Base-by-base conservation (phyloP, 2,888 invertebrate genomes). In the Megalurothrips usitatus region DNA sequence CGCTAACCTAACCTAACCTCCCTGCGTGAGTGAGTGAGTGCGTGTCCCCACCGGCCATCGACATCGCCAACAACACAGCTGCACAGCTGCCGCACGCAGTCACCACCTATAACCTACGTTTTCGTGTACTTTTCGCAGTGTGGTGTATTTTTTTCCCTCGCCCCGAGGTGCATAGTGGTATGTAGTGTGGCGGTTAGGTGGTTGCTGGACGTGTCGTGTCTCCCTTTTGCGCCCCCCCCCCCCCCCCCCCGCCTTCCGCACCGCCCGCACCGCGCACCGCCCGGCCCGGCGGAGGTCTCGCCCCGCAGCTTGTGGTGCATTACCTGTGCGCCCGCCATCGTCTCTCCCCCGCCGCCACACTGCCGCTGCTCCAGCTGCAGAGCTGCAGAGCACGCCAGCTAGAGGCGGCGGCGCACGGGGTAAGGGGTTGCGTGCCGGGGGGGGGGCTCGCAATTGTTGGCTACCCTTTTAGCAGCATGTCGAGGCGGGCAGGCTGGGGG, bases 111-210 rank as follows among this genome's bases (percentile, higher is more conserved):
- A 75, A 75, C 68, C 68, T 75, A 75, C 68, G 23, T 68, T 23
- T 75, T 58, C 14, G 58, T 58, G 34, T 43, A 43, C 17, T 58
- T 14, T 58, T 52, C 14, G 49, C 14, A 14, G 52, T 52, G 52
- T 52, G 49, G 10, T 43, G 6, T 43, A 43, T 58, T 58, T 58
- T 58, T 58, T 9, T 58, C 14, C 17, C 14, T 52, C 52, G 52
- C 52, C 52, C 52, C 52, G 52, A 52, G 52, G 52, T 52, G 52
- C n/a, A n/a, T n/a, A n/a, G n/a, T n/a, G n/a, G n/a, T n/a, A n/a
- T n/a, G n/a, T n/a, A n/a, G 58, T 17, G 58, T 58, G 58, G 58
- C 34, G 34, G 34, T 43, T 43, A 6, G n/a, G n/a, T n/a, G n/a
- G n/a, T n/a, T n/a, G n/a, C n/a, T n/a, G n/a, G n/a, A n/a, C n/a